phyloP scores from a whole-genome alignment of 1,140 invertebrate genomes.

The Sitophilus oryzae region DNA sequence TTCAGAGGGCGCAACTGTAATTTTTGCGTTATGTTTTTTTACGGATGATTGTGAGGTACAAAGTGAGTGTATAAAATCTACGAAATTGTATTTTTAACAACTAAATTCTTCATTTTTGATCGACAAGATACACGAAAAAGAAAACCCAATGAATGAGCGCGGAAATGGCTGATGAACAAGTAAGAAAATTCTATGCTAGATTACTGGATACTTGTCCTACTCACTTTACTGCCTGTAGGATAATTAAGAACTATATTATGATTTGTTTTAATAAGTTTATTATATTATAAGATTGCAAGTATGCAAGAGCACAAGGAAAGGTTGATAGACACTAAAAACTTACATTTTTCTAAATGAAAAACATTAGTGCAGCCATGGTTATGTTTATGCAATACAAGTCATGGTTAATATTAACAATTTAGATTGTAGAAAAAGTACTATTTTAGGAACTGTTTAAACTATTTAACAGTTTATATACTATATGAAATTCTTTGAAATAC shows the following conservation, averaged over 20 bases:
- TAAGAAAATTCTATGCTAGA: conserved; percentile 39
- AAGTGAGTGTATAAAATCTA: conserved; percentile 12
- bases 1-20: conserved; percentile 15
- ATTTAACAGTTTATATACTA: neutral
- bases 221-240: conserved; percentile 1
- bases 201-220: neutral
- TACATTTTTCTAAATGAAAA: neutral
- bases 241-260: neutral
- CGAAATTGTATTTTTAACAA: conserved; percentile 8
- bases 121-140: neutral
- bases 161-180: conserved; percentile 60
- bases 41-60: conserved; percentile 7
- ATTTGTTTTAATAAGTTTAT: no score
- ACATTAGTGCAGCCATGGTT: neutral
- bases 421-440: no score
- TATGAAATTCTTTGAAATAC: neutral
- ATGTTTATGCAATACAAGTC: conserved; percentile 1
- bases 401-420: neutral
- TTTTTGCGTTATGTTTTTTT: conserved; percentile 28
- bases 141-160: conserved; percentile 44
- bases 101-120: neutral
- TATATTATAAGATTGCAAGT: no score
- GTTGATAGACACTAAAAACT: no score
- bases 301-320: no score
- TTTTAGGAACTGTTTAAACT: no score